These are phyloP conservation scores for Struthio camelus DNA, from an alignment of 2,113 vertebrate genomes.

Conservation along the genomic window DNA sequence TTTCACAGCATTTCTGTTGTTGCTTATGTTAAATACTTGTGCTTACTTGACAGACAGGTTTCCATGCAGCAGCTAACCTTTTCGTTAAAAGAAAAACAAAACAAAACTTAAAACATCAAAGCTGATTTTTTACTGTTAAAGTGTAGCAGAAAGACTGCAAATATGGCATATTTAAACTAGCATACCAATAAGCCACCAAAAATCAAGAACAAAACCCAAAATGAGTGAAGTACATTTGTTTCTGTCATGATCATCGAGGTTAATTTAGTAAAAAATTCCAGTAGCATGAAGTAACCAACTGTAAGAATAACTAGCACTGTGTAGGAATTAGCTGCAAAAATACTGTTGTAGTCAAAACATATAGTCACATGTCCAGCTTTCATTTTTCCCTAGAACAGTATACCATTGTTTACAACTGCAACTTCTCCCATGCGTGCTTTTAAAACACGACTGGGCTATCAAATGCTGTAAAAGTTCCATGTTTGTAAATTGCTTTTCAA, in stretches of 20 bases:
- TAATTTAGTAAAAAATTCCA: neutral
- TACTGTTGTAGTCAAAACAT: neutral
- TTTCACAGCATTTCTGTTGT: neutral
- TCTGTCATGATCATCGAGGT: neutral
- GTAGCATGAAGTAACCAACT: neutral
- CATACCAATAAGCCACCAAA: neutral
- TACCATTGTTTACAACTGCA: neutral
- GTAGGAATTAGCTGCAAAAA: neutral
- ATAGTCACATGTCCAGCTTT: neutral
- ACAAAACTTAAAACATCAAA: neutral
- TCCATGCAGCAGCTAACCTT: neutral
- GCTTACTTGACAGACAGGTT: neutral
- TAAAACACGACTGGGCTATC: neutral
- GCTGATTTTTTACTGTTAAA: neutral
- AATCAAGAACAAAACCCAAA: neutral
- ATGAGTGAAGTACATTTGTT: neutral
- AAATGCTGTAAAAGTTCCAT: neutral
- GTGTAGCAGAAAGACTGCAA: neutral
- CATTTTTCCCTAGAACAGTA: neutral
- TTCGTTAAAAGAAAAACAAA: conserved; percentile 17
- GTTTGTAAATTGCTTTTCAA: neutral
- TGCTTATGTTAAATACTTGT: neutral
- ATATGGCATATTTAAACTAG: neutral
- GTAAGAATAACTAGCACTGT: neutral
- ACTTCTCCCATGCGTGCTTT: neutral